Conservation (phyloP, 2,113 vertebrate species). For the Bombycilla garrulus region DNA sequence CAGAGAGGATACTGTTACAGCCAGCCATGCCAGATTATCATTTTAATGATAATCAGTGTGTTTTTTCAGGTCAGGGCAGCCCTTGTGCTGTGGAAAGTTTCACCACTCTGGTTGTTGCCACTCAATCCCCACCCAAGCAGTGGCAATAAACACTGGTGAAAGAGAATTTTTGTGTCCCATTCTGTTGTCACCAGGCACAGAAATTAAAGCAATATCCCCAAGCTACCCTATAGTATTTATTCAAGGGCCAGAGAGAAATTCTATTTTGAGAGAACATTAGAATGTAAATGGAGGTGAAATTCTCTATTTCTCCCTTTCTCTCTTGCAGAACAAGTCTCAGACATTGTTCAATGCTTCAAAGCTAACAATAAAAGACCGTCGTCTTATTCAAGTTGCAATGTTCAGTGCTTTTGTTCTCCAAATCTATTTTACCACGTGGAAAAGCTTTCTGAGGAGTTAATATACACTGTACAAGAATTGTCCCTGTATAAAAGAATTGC, state of each 20-base stretch:
- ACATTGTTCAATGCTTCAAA: constrained; percentile 43
- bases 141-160: constrained; percentile 12
- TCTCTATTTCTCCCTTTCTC: constrained; percentile 13
- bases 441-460: constrained; percentile 55
- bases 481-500: constrained; percentile 8
- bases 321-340: constrained; percentile 25
- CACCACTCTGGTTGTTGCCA: background rate
- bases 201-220: constrained; percentile 56
- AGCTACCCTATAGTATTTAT: constrained; percentile 9
- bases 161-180: background rate
- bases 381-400: constrained; percentile 39
- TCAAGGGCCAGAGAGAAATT: background rate
- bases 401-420: constrained; percentile 53
- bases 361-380: constrained; percentile 40
- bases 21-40: background rate
- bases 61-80: background rate
- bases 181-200: background rate
- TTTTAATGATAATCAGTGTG: constrained; percentile 19
- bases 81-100: background rate
- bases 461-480: constrained; percentile 21
- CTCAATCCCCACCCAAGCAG: background rate
- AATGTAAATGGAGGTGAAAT: constrained; percentile 62
- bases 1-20: background rate
- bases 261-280: constrained; percentile 60
- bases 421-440: constrained; percentile 51